phyloP scores from a whole-genome alignment of 1,140 invertebrate genomes.

The Diplogasteroides magnus region DNA sequence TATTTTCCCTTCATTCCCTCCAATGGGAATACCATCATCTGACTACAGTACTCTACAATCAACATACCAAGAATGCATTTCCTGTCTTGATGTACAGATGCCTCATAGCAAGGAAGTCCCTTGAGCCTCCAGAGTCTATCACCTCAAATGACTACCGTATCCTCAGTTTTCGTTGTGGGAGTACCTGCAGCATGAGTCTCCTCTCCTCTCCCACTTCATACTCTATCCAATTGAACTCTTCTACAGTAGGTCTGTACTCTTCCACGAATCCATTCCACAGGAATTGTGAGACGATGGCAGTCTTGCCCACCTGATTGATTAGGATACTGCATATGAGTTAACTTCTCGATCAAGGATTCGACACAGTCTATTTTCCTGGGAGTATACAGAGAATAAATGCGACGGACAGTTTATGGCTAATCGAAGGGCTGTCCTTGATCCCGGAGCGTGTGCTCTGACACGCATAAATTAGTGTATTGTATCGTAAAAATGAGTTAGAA shows the following conservation, averaged over 20 bases:
- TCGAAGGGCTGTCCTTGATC: too few species aligned
- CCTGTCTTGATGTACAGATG: slow-evolving; percentile 44
- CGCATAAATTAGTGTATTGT: too few species aligned
- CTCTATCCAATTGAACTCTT: slow-evolving; percentile 54
- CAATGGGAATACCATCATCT: too few species aligned
- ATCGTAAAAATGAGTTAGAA: too few species aligned
- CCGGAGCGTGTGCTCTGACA: too few species aligned
- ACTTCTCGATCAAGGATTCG: too few species aligned
- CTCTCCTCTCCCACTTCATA: slow-evolving; percentile 38
- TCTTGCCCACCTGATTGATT: slow-evolving; percentile 50
- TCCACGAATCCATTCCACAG: slow-evolving; percentile 45
- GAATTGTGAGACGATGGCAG: slow-evolving; percentile 51
- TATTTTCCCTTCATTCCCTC: not conserved
- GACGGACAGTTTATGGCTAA: too few species aligned
- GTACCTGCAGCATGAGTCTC: slow-evolving; percentile 15
- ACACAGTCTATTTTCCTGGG: not conserved
- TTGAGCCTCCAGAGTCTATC: slow-evolving; percentile 46
- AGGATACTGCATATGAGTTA: too few species aligned
- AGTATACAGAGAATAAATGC: not conserved
- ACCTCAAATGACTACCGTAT: slow-evolving; percentile 28
- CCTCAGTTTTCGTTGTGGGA: not conserved
- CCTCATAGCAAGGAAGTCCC: slow-evolving; percentile 52
- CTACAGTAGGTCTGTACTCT: slow-evolving; percentile 48
- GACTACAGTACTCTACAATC: too few species aligned
- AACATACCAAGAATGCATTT: slow-evolving; percentile 45